Evolutionary conservation across 2,888 invertebrate species (phyloP), one percentile per base, ranked within the genome.

Genomic region (Phymatocera aterrima): DNA sequence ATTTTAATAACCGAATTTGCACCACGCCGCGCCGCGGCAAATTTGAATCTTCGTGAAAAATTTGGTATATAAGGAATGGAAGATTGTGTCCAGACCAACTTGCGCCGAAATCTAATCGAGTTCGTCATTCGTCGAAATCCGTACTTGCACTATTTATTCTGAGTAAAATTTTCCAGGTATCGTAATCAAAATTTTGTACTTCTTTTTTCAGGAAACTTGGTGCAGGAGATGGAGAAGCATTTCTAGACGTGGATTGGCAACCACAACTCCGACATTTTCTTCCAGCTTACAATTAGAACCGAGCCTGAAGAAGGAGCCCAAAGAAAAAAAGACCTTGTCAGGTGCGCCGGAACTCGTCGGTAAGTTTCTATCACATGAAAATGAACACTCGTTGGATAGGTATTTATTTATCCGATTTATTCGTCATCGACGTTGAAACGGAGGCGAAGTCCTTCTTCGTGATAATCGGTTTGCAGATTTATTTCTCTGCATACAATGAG

Each of bases 191-290:
- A 18, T 28, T 18, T 10, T 31, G 85, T 81, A 81, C 85, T n/a
- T n/a, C n/a, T 84, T 72, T 85, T 91, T 90, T 43, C 89, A 94
- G 94, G 93, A 94, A 91, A 93, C 94, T 80, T 94, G 94, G 94
- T 93, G 93, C 89, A 92, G 93, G 82, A 91, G 93, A 84, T 93
- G 93, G 93, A 92, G 93, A 90, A 86, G 85, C 79, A 88, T 88
- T 80, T 88, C 88, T 6, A 88, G 87, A 77, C 86, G 88, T 79
- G 85, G 87, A 78, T 70, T 90, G 4, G 88, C 88, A 34, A 84
- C 87, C 60, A 83, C 85, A 24, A 82, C 84, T 15, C 79, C 85
- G 28, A 81, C 84, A 2, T 90, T 89, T 57, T 81, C 85, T 61
- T 88, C 90, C 43, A 86, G 82, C 28, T 81, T 90, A 46, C 68